Percentiles rank a stretch among this genome's conserved stretches.
phyloP scores from a whole-genome alignment of 2,888 invertebrate genomes.

The Callinectes sapidus region DNA sequence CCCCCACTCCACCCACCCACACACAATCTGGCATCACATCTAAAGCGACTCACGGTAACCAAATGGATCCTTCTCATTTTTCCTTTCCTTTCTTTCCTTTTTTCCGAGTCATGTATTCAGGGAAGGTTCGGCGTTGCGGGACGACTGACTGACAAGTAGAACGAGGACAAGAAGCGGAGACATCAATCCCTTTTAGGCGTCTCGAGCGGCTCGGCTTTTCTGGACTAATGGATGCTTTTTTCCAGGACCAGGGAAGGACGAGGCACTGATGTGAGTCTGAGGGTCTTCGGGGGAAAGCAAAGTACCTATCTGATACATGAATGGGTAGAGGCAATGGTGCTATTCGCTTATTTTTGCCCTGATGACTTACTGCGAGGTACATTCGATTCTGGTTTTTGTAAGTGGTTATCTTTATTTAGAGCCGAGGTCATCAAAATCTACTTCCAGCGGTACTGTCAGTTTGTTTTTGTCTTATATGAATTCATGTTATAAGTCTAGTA shows the following conservation, averaged over 20 bases:
- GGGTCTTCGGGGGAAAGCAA: background rate
- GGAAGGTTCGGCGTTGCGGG: background rate
- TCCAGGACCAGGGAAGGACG: background rate
- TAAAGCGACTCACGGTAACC: background rate
- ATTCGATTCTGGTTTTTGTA: background rate
- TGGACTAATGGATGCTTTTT: conserved; percentile 26
- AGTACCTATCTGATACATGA: conserved; percentile 5
- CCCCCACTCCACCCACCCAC: background rate
- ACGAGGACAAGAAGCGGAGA: background rate
- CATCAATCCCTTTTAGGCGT: conserved; percentile 24
- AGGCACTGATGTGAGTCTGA: conserved; percentile 20
- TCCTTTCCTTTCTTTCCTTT: background rate
- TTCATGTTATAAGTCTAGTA: too few species aligned
- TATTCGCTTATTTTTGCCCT: background rate
- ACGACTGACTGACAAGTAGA: conserved; percentile 14
- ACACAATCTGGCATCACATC: conserved; percentile 4
- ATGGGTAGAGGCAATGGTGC: background rate
- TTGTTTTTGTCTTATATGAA: too few species aligned
- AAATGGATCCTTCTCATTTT: conserved; percentile 25
- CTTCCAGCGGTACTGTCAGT: too few species aligned
- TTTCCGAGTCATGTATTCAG: background rate
- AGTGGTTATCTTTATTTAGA: too few species aligned
- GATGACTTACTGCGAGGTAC: background rate
- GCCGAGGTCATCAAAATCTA: too few species aligned
- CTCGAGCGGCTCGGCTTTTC: background rate